phyloP scores from a whole-genome alignment of 2,113 vertebrate species.

The Tricholaema leucomelas region DNA sequence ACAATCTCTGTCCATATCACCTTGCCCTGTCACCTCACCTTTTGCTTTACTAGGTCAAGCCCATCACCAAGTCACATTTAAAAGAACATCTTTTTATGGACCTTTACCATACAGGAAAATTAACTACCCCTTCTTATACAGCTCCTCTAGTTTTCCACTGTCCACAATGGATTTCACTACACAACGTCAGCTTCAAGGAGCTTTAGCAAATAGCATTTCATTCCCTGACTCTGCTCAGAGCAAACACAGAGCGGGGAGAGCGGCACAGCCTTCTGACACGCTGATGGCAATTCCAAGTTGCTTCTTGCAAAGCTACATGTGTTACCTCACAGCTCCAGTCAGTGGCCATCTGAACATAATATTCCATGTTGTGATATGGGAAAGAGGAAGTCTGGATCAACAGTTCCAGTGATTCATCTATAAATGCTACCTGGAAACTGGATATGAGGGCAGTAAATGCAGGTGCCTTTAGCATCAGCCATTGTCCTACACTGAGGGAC shows the following conservation, averaged over 20 bases:
- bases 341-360: background rate
- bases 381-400: background rate
- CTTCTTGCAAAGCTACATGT: background rate
- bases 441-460: background rate
- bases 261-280: accelerated
- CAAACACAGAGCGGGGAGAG: background rate
- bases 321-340: background rate
- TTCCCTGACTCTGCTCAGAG: background rate
- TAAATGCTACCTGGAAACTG: background rate
- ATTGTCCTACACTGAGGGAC: background rate
- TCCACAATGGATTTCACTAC: background rate
- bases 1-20: background rate
- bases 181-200: slow-evolving; percentile 1
- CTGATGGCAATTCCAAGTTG: background rate
- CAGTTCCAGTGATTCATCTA: background rate
- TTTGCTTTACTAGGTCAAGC: background rate
- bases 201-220: slow-evolving; percentile 24
- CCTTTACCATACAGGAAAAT: background rate
- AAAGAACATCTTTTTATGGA: background rate
- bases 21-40: background rate
- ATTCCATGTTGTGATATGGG: background rate
- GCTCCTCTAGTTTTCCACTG: background rate
- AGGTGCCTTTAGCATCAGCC: background rate
- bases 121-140: background rate
- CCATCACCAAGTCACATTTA: background rate